A percentile compares a stretch with the other conserved stretches of the same genome.
These are phyloP conservation scores for Dolomedes plantarius DNA, from an alignment of 2,888 invertebrate species.

Conservation along the genomic window DNA sequence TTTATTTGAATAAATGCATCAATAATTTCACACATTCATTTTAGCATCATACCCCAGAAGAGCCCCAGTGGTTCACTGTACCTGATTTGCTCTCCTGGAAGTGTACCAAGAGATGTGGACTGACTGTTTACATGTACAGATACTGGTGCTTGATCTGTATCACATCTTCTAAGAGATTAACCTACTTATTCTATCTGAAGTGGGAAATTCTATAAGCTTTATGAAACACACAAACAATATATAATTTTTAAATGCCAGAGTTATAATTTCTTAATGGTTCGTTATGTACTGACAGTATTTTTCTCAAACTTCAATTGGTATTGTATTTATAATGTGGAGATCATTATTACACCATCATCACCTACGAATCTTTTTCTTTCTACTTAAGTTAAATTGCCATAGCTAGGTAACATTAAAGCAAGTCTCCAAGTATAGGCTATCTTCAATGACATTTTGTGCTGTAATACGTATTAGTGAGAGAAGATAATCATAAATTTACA, in stretches of 20 bases:
- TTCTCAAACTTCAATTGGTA: background rate
- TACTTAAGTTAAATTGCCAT: background rate
- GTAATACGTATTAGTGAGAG: constrained; percentile 15
- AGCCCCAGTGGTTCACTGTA: background rate
- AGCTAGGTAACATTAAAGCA: background rate
- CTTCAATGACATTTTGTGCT: background rate
- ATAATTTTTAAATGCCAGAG: too few species aligned
- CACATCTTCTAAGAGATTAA: too few species aligned
- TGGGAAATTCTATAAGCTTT: background rate
- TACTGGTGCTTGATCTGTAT: background rate
- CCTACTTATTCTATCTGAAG: background rate
- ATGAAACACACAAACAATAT: background rate
- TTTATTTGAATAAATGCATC: background rate
- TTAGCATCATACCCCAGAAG: background rate
- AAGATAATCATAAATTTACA: constrained; percentile 10
- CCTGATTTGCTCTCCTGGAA: background rate
- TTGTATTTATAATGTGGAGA: background rate
- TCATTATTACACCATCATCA: background rate
- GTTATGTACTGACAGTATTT: constrained; percentile 1
- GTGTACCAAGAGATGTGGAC: background rate
- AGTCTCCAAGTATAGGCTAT: background rate
- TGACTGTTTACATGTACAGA: background rate
- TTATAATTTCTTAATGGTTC: too few species aligned
- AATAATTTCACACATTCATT: background rate
- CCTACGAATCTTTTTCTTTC: background rate